These are phyloP conservation scores for Theonella swinhoei DNA, from an alignment of 37 sponge, comb jelly and placozoan species.

Conservation along the genomic window DNA sequence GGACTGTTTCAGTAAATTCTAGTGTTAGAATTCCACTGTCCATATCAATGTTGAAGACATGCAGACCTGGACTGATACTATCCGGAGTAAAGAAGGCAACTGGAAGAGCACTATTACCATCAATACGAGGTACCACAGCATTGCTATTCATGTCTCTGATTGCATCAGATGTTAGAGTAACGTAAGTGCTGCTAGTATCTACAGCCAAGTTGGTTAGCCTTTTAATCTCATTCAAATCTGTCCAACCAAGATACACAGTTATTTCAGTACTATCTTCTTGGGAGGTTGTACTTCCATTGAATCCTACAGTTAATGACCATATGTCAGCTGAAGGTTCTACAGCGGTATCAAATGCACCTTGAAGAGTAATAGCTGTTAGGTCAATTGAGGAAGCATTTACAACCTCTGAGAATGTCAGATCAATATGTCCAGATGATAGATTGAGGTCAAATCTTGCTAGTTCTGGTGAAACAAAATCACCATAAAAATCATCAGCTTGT, in stretches of 20 bases:
- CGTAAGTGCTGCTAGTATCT: slow-evolving; percentile 40
- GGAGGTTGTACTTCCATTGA: slow-evolving; percentile 30
- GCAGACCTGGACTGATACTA: slow-evolving; percentile 41
- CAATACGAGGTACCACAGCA: slow-evolving; percentile 36
- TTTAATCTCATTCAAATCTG: slow-evolving; percentile 93
- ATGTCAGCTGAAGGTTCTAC: background rate
- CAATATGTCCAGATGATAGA: slow-evolving; percentile 63
- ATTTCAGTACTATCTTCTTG: slow-evolving; percentile 36
- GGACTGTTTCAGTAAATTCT: slow-evolving; percentile 84
- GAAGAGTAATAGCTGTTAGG: slow-evolving; percentile 66
- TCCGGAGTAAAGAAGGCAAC: slow-evolving; percentile 64
- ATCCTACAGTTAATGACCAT: slow-evolving; percentile 34
- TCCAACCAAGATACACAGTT: slow-evolving; percentile 56
- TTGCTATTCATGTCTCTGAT: slow-evolving; percentile 80
- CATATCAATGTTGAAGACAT: slow-evolving; percentile 66
- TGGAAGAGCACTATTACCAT: slow-evolving; percentile 32
- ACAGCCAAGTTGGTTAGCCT: slow-evolving; percentile 59
- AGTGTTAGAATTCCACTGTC: slow-evolving; percentile 52
- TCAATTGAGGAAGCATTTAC: slow-evolving; percentile 75
- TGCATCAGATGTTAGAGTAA: slow-evolving; percentile 39
- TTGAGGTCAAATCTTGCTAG: slow-evolving; percentile 80
- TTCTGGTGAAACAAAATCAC: slow-evolving; percentile 66
- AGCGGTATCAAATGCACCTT: slow-evolving; percentile 3
- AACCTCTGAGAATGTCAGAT: slow-evolving; percentile 84
- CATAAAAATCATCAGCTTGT: slow-evolving; percentile 48